Conservation (phyloP, 2,797 vertebrate species). For the Pempheris klunzingeri region DNA sequence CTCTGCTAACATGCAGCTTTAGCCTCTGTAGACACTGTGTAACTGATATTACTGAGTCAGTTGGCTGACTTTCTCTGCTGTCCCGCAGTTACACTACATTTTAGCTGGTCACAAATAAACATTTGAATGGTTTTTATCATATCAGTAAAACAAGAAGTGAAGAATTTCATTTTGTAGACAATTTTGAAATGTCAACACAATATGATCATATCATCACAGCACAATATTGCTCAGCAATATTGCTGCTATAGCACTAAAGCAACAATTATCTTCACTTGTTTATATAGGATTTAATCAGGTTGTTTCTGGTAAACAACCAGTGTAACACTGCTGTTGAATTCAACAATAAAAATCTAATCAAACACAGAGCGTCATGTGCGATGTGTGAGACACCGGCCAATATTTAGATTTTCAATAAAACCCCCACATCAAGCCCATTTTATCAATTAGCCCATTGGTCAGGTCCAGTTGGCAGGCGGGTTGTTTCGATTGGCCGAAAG, state of each 20-base stretch:
- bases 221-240: background rate
- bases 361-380: background rate
- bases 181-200: too few species aligned
- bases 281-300: background rate
- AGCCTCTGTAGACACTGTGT: background rate
- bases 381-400: background rate
- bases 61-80: background rate
- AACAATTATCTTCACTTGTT: background rate
- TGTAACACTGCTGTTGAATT: background rate
- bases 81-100: background rate
- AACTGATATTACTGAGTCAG: background rate
- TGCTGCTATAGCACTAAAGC: background rate
- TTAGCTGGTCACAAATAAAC: background rate
- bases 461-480: slow-evolving; percentile 36
- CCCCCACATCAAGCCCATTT: background rate
- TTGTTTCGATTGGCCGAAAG: slow-evolving; percentile 42
- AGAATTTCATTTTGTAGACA: too few species aligned
- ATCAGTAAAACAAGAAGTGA: background rate
- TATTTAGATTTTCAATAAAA: slow-evolving; percentile 35
- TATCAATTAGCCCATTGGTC: slow-evolving; percentile 22
- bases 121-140: background rate
- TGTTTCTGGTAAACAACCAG: background rate
- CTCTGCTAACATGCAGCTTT: background rate
- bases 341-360: background rate
- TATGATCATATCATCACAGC: background rate